phyloP scores from a whole-genome alignment of 2,888 invertebrate genomes.

The Epirrhoe alternata region DNA sequence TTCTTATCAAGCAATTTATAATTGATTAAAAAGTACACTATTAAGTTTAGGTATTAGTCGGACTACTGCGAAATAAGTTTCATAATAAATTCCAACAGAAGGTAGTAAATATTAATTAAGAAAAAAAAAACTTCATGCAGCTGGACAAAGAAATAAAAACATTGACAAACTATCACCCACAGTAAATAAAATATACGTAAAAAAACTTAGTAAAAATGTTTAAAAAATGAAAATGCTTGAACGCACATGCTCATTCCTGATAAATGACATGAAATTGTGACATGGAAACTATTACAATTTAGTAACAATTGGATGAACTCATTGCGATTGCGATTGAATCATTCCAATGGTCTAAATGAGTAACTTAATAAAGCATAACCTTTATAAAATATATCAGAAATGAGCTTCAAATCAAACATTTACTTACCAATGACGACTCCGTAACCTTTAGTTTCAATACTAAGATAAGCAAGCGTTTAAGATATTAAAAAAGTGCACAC shows the following conservation, averaged over 20 bases:
- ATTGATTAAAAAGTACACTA: too few species aligned
- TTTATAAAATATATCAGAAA: conserved; percentile 52
- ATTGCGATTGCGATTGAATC: conserved; percentile 2
- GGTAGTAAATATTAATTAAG: conserved; percentile 1
- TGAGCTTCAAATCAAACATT: conserved; percentile 50
- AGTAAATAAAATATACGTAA: conserved; percentile 40
- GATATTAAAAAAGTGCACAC: conserved; percentile 45
- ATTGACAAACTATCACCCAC: conserved; percentile 11
- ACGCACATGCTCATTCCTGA: conserved; percentile 66
- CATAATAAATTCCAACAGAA: conserved; percentile 31
- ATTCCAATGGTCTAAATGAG: conserved; percentile 17
- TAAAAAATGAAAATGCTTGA: conserved; percentile 40
- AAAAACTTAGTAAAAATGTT: conserved; percentile 43
- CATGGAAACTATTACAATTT: not conserved
- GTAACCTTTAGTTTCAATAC: conserved; percentile 17
- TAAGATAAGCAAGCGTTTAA: conserved; percentile 50
- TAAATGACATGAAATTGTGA: conserved; percentile 36
- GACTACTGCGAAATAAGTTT: not conserved
- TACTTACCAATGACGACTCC: conserved; percentile 46
- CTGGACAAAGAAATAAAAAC: conserved; percentile 1
- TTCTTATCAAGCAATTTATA: not conserved
- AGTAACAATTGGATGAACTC: conserved; percentile 8
- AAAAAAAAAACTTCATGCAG: not conserved
- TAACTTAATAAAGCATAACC: not conserved
- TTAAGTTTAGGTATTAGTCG: too few species aligned